Evolutionary conservation across 1,140 invertebrate species (phyloP).

Genomic region (Colletes gigas): DNA sequence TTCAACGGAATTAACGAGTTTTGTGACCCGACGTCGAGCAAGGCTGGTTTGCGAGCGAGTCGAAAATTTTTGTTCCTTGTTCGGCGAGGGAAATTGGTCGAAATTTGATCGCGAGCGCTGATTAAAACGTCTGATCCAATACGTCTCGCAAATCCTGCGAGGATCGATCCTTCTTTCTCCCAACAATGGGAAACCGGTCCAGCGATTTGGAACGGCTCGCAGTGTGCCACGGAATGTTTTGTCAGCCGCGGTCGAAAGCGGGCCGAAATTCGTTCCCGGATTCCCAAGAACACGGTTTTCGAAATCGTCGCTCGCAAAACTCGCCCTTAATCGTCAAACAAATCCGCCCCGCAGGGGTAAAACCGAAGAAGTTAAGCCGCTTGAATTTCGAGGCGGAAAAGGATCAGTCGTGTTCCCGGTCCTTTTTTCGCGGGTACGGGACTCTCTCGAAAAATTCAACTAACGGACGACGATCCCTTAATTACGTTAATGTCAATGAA

Average conservation of each 20-base stretch:
- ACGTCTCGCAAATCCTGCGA: too few relatives aligned
- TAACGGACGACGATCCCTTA: conserved; percentile 32
- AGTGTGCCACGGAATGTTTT: not conserved
- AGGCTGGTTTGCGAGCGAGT: too few relatives aligned
- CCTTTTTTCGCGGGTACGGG: conserved; percentile 39
- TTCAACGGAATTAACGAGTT: too few relatives aligned
- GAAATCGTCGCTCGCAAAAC: not conserved
- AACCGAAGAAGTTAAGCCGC: too few relatives aligned
- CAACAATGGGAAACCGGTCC: not conserved
- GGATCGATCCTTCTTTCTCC: too few relatives aligned
- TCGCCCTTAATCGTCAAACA: conserved; percentile 35
- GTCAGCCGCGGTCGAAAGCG: not conserved
- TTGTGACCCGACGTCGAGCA: too few relatives aligned
- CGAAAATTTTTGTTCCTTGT: too few relatives aligned
- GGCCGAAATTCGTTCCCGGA: not conserved
- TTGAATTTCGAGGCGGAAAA: conserved; percentile 6
- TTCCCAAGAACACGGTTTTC: too few relatives aligned
- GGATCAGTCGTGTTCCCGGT: conserved; percentile 37
- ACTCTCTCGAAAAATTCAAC: conserved; percentile 44
- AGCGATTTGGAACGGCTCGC: not conserved
- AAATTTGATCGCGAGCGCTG: too few relatives aligned
- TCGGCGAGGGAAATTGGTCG: too few relatives aligned
- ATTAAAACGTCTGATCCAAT: too few relatives aligned
- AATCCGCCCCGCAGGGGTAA: too few relatives aligned
- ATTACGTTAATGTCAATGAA: conserved; percentile 39